phyloP scores from a whole-genome alignment of 2,797 vertebrate species.

The Hirundo rustica region DNA sequence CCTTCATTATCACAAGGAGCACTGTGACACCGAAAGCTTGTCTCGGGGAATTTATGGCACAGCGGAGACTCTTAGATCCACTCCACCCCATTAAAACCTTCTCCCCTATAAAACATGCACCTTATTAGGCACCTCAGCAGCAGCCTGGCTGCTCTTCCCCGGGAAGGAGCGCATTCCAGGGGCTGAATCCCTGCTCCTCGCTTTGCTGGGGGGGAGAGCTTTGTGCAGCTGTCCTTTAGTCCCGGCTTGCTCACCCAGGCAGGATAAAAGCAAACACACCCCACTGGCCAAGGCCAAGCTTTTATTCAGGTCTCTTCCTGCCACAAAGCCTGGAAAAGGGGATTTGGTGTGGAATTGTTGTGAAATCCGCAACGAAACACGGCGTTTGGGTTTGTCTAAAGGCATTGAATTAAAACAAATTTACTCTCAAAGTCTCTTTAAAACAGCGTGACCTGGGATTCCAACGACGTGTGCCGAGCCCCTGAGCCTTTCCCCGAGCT shows the following conservation, averaged over 20 bases:
- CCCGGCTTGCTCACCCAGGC: neutral
- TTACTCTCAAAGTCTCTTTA: neutral
- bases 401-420: neutral
- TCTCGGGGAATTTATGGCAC: conserved; percentile 60
- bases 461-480: neutral
- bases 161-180: neutral
- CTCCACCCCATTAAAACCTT: conserved; percentile 64
- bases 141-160: neutral
- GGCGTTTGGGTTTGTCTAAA: neutral
- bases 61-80: conserved; percentile 57
- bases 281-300: neutral
- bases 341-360: neutral
- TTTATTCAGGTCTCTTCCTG: neutral
- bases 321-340: neutral
- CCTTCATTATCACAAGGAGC: conserved; percentile 67
- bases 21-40: conserved; percentile 60
- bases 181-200: neutral
- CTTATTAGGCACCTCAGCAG: conserved; percentile 23
- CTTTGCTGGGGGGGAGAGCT: neutral
- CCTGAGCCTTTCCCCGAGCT: neutral
- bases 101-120: conserved; percentile 61
- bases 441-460: neutral
- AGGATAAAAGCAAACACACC: neutral
- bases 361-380: neutral
- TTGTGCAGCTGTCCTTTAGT: neutral